Conservation (phyloP, 2,888 invertebrate genomes). For the Drosophila macrothrix region DNA sequence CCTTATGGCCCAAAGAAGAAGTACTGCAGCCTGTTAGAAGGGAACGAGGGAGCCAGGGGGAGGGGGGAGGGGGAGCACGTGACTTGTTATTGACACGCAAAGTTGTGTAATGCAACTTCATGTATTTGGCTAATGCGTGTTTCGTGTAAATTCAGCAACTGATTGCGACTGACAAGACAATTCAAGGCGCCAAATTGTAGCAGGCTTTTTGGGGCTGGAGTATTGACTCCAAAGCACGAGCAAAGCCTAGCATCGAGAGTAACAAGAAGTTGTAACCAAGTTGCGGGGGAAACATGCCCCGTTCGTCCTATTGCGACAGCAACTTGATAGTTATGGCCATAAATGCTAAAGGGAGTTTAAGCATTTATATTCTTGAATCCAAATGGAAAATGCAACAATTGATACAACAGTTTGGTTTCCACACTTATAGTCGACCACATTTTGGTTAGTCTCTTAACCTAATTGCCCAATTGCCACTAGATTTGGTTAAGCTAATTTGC, state of each 20-base stretch:
- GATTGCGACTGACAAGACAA: conserved; percentile 32
- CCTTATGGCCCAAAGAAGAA: conserved; percentile 40
- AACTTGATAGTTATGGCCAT: not conserved
- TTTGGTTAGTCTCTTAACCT: not conserved
- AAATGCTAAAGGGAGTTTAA: not conserved
- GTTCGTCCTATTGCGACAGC: not conserved
- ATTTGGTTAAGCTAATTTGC: conserved; percentile 48
- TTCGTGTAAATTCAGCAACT: conserved; percentile 45
- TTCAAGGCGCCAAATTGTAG: conserved; percentile 25
- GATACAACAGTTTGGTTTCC: not conserved
- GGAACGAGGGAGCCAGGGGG: not conserved
- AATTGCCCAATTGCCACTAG: conserved; percentile 16
- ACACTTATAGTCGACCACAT: not conserved
- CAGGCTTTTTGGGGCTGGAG: conserved; percentile 17
- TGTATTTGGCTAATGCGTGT: conserved; percentile 57
- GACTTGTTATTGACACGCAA: conserved; percentile 41
- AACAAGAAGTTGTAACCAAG: not conserved
- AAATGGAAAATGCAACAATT: not conserved
- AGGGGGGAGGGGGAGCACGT: not conserved
- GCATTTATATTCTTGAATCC: not conserved
- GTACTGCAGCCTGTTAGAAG: not conserved
- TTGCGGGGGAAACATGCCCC: not conserved
- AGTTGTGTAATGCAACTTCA: conserved; percentile 42
- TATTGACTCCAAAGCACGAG: not conserved
- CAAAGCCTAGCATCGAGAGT: not conserved